Conservation (phyloP, 1,140 invertebrate genomes). For the Megalopta genalis region DNA sequence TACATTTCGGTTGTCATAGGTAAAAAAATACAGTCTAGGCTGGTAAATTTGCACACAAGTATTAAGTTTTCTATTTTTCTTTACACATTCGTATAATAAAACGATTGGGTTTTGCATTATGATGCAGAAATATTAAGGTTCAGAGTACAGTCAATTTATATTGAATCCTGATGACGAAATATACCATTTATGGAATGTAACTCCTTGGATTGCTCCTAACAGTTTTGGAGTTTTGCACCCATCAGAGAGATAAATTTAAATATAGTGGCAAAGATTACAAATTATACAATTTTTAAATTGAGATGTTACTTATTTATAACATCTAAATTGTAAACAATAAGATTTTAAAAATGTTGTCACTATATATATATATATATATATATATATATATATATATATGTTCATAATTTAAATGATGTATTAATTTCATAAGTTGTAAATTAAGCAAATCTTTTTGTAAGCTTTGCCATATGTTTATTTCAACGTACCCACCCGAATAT, state of each 20-base stretch:
- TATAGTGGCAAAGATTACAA: constrained; percentile 43
- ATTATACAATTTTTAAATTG: background rate
- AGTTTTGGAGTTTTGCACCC: background rate
- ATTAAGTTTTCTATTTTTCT: constrained; percentile 3
- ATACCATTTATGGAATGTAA: background rate
- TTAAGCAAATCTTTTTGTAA: no score
- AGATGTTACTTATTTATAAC: no score
- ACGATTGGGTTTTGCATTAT: constrained; percentile 6
- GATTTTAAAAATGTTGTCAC: background rate
- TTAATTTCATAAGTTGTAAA: no score
- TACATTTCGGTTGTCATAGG: constrained; percentile 70
- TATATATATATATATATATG: no score
- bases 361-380: background rate
- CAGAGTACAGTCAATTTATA: background rate
- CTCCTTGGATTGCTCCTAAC: background rate
- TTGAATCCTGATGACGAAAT: constrained; percentile 6
- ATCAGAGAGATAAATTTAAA: constrained; percentile 12
- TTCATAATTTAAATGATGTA: background rate
- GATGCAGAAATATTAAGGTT: constrained; percentile 1
- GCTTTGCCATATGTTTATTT: constrained; percentile 44
- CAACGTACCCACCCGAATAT: constrained; percentile 65
- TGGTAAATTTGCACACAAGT: constrained; percentile 52
- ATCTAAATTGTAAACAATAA: background rate
- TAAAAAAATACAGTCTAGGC: constrained; percentile 69
- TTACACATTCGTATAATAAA: constrained; percentile 8